These are phyloP conservation scores for Dendropsophus ebraccatus DNA, from an alignment of 2,113 vertebrate species.

Conservation along the genomic window DNA sequence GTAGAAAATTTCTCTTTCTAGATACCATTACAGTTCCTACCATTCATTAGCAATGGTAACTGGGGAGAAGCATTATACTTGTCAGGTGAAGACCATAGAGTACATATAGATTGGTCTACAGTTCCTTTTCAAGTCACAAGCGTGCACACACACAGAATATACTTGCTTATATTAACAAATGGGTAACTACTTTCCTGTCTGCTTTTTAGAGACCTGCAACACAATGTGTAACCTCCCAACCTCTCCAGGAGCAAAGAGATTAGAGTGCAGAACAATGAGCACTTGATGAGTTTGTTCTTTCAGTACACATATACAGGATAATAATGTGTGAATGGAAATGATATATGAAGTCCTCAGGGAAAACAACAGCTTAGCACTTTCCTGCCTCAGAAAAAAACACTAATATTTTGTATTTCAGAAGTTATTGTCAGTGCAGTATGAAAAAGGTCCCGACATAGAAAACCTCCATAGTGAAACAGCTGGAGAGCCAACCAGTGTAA, in stretches of 20 bases:
- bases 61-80: not conserved
- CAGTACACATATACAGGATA: constrained; percentile 15
- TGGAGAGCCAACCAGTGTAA: too few species aligned
- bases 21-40: not conserved
- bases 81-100: not conserved
- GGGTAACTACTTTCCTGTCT: constrained; percentile 47
- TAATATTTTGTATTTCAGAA: not conserved
- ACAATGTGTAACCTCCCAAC: constrained; percentile 44
- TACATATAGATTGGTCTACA: not conserved
- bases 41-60: not conserved
- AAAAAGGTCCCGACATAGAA: not conserved
- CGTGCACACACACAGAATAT: constrained; percentile 11
- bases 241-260: constrained; percentile 40
- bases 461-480: not conserved
- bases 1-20: not conserved
- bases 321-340: constrained; percentile 34
- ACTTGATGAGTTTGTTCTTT: constrained; percentile 21
- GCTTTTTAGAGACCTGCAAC: constrained; percentile 1
- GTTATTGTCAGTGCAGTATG: not conserved
- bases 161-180: constrained; percentile 37
- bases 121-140: not conserved
- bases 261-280: constrained; percentile 50
- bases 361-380: constrained; percentile 3
- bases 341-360: constrained; percentile 25
- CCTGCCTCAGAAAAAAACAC: not conserved